Base-by-base conservation (phyloP, 1,140 invertebrate genomes). In the Drosophila nebulosa region DNA sequence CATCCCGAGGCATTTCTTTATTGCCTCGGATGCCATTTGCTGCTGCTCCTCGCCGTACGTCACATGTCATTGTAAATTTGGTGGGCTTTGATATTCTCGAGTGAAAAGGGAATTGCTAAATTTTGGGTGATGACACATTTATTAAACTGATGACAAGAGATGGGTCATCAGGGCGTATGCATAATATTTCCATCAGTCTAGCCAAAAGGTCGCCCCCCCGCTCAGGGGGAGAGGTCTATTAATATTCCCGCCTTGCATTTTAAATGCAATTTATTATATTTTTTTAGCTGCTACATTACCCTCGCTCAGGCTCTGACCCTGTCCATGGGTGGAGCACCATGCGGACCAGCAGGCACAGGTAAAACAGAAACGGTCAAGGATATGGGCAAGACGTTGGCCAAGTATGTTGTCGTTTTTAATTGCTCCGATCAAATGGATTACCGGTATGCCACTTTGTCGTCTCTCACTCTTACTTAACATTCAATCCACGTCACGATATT, bases 361-460 rank as follows among this genome's bases (percentile, higher is more conserved):
- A 99, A 99, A 92, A 99, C 98, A 0, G 98, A 99, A 92, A 99
- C 98, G 0, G 96, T 97, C 0, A 99, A 99, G 92, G 98, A 99
- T 84, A 99, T 99, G 98, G 98, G 98, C 1, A 98, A 99, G 92
- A 98, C 98, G 16, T 92, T 99, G 4, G 98, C 97, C 14, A 99
- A 99, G 92, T 99, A 99, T 91, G 97, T 99, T 1, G 98, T 99
- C 0, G 98, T 99, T 0, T 99, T 99, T 92, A 99, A 99, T 92
- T 99, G 98, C 89, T 99, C 98, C 3, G 98, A 99, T 93, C 98
- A 99, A 93, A 99, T 99, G 98, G 98, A 99, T 92, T 99, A 98
- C 91, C 94, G 97, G 93, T 97, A 95, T 36, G 58, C 21, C 4
- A 32, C 24, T 18, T 51, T 24, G 10, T 2, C 27, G n/a, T n/a